Conservation (phyloP, 2,888 invertebrate genomes). For the Tenthredo scrophulariae region DNA sequence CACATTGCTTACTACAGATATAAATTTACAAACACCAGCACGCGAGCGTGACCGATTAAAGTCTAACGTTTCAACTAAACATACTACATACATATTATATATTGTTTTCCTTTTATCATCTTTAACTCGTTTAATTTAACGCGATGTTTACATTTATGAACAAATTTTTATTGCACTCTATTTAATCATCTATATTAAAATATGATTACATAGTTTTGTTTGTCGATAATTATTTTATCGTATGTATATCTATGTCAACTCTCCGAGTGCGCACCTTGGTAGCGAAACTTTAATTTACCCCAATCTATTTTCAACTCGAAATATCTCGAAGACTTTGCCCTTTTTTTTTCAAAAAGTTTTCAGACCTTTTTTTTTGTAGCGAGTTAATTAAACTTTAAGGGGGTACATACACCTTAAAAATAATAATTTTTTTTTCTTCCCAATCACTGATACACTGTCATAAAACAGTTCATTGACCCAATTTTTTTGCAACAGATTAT, state of each 20-base stretch:
- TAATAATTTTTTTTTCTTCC: too few relatives aligned
- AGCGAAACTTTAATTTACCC: too few relatives aligned
- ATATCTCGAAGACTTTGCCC: too few relatives aligned
- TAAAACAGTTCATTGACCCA: too few relatives aligned
- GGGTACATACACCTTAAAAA: too few relatives aligned
- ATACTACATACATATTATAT: not conserved
- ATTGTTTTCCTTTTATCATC: not conserved
- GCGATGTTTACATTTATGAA: not conserved
- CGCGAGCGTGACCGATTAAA: conserved; percentile 22
- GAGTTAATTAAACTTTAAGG: too few relatives aligned
- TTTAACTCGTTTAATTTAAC: not conserved
- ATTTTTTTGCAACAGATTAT: too few relatives aligned
- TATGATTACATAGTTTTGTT: not conserved
- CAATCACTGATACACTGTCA: too few relatives aligned
- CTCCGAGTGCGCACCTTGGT: too few relatives aligned
- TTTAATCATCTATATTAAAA: not conserved
- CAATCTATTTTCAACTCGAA: too few relatives aligned
- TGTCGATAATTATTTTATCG: not conserved
- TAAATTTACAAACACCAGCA: conserved; percentile 9
- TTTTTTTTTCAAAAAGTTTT: too few relatives aligned
- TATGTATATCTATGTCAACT: not conserved
- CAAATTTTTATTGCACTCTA: not conserved
- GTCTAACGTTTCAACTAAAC: not conserved
- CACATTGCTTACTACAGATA: not conserved
- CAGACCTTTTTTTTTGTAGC: too few relatives aligned